These are phyloP conservation scores for Desmodus rotundus DNA, from an alignment of 2,113 vertebrate species.

Conservation along the genomic window DNA sequence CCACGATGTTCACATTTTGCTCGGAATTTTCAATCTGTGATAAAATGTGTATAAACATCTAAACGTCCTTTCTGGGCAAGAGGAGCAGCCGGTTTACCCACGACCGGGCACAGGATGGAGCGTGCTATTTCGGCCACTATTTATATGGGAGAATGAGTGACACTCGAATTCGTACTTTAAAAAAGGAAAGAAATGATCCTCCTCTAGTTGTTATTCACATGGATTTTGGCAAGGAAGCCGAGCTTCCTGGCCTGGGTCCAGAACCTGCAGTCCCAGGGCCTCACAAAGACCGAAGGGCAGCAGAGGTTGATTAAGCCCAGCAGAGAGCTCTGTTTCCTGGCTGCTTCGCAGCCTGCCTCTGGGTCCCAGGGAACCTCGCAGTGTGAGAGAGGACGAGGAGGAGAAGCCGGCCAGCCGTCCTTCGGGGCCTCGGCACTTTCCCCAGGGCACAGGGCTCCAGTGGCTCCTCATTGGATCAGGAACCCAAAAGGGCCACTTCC, in stretches of 20 bases:
- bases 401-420: not conserved
- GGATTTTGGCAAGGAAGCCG: constrained; percentile 39
- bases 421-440: accelerated
- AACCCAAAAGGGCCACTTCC: not conserved
- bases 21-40: not conserved
- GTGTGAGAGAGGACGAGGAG: not conserved
- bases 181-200: not conserved
- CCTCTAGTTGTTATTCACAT: not conserved
- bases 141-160: not conserved
- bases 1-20: not conserved
- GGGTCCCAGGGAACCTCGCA: not conserved
- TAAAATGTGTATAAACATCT: not conserved
- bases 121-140: not conserved
- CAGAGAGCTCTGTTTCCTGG: not conserved
- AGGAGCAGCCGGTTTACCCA: not conserved
- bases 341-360: not conserved
- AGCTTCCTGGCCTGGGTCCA: not conserved
- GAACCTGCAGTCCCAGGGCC: constrained; percentile 15
- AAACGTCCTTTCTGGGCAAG: not conserved
- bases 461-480: not conserved
- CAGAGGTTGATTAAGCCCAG: not conserved
- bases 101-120: not conserved
- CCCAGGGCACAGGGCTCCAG: not conserved
- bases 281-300: not conserved
- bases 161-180: not conserved